Conservation (phyloP, 2,113 vertebrate genomes). For the Microtus pennsylvanicus region DNA sequence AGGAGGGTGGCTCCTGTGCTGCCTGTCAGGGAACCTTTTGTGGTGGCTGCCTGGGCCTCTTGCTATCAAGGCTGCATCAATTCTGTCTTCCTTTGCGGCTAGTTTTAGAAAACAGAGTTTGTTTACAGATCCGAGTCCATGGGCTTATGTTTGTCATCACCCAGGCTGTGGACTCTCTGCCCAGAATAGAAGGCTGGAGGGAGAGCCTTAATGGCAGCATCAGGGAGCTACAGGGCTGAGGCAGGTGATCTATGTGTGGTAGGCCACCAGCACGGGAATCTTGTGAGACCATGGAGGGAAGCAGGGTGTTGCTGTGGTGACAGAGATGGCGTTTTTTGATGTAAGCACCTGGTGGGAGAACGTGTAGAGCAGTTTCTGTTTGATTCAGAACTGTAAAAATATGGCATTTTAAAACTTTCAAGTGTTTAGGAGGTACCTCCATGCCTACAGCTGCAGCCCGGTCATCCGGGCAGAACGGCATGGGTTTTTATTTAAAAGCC, state of each 20-base stretch:
- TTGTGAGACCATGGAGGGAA: background rate
- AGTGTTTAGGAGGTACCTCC: background rate
- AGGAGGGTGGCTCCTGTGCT: background rate
- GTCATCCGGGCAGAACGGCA: background rate
- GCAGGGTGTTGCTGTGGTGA: background rate
- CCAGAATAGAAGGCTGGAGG: background rate
- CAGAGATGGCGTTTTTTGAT: background rate
- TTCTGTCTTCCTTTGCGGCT: background rate
- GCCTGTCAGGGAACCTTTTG: background rate
- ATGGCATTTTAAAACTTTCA: slow-evolving; percentile 57
- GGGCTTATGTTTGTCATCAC: background rate
- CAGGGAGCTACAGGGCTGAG: background rate
- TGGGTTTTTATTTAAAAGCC: slow-evolving; percentile 59
- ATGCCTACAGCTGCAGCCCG: background rate
- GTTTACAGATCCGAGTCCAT: background rate
- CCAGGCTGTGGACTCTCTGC: background rate
- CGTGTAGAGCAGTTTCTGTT: slow-evolving; percentile 14
- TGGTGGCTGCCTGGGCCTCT: background rate
- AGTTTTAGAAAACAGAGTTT: background rate
- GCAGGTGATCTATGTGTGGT: background rate
- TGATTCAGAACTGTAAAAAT: slow-evolving; percentile 49
- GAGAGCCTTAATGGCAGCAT: background rate
- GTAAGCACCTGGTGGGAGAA: background rate
- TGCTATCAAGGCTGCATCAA: background rate
- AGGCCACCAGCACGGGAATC: background rate